Base-by-base conservation (phyloP, 2,113 vertebrate genomes). In the Piaya cayana region DNA sequence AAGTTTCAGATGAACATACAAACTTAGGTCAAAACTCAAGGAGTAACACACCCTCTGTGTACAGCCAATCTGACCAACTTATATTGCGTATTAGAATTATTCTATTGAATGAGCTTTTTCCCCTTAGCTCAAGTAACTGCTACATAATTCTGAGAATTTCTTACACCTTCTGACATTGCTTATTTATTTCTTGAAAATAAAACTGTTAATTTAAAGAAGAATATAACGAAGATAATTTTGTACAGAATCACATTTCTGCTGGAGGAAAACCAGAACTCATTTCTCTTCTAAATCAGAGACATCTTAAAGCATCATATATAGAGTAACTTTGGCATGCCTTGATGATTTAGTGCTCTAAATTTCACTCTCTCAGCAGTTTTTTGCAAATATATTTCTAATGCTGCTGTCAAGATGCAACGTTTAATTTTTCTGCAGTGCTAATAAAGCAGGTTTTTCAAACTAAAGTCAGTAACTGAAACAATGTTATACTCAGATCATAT, bases 381-480 rank as follows among this genome's bases (percentile, higher is more conserved):
- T 67, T 90, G 72, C 56, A 93, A 63, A 70, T 29, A 69, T 68
- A 93, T 92, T 97, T 96, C 89, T 88, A 88, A 92, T 12, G 47
- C 91, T 88, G 82, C 72, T 93, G 84, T 94, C 94, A 96, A 70
- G 53, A 32, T n/a, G 42, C 70, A 94, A 92, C 19, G 62, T 86
- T 88, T 74, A 96, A 91, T 74, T 67, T 59, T 83, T 25, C 69
- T 91, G 88, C 67, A 67, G 75, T 92, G 52, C 52, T 96, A 96
- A 95, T 95, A 95, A 94, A 96, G 84, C 12, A 88, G 80, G 37
- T 90, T 96, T 97, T 92, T 78, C 81, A 95, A 94, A 90, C 34
- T 39, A 94, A 23, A 70, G 20, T 77, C 64, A 74, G 67, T 42
- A 84, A 55, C 37, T 64, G n/a, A 59, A 88, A 95, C 68, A 94